Evolutionary conservation across 2,797 vertebrate genomes (phyloP), one percentile per base, ranked within the genome.

Genomic region (Xyrichtys novacula): DNA sequence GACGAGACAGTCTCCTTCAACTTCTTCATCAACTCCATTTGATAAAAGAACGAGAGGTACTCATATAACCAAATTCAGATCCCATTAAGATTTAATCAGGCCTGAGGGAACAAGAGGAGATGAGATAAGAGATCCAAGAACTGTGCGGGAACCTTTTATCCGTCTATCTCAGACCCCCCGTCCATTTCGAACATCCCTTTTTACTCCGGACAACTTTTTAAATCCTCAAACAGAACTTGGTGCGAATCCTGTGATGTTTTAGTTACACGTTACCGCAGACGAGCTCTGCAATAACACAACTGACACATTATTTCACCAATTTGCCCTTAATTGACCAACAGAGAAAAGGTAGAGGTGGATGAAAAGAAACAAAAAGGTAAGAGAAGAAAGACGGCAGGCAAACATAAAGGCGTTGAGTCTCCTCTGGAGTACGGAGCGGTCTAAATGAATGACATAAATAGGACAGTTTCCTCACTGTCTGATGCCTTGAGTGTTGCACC

Each of bases 51-150:
- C 5, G 43, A 74, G 63, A 52, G 43, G 40, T 50, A 39, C 56
- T 71, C 53, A 64, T 67, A 53, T 67, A 53, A 71, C 67, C 32
- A 6, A 44, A 73, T 80, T 76, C 47, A 46, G 19, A 77, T 68
- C 44, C 23, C 23, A 60, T 84, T 66, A 68, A 61, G 43, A 60
- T 81, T 74, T 71, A 83, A 79, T 85, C 67, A 74, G 49, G 54
- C 55, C 64, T 5, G 11, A 12, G 16, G 60, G 60, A 64, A 42
- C 15, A 32, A 34, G 34, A 5, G 22, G 39, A 23, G 29, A 50
- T 39, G 40, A 26, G 22, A 65, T 43, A 47, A 71, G 62, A 15
- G 20, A 71, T 57, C 23, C 7, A 5, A 57, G 19, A 28, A 49
- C 19, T 22, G 20, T 16, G 25, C 12, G 15, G 43, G 54, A 43